Evolutionary conservation across 2,888 invertebrate genomes (phyloP).

Genomic region (Chrysina gloriosa): DNA sequence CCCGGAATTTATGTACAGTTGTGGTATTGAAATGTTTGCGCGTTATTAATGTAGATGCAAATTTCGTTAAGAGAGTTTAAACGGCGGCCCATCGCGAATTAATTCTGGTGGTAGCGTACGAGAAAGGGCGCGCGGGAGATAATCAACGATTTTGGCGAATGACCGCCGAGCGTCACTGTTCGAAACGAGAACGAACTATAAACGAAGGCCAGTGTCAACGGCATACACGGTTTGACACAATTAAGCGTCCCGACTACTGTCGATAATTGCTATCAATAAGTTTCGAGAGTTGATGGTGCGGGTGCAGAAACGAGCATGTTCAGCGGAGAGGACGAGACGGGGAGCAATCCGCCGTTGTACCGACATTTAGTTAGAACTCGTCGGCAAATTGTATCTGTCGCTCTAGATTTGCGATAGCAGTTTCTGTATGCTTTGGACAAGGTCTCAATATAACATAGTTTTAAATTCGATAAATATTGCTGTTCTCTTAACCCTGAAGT

Average conservation of each 20-base stretch:
- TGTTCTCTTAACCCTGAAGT: too few relatives aligned
- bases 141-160: slow-evolving; percentile 14
- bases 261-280: slow-evolving; percentile 36
- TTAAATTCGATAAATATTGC: too few relatives aligned
- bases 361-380: slow-evolving; percentile 14
- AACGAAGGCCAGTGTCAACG: slow-evolving; percentile 25
- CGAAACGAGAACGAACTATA: background rate
- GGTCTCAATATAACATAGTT: too few relatives aligned
- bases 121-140: background rate
- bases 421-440: background rate
- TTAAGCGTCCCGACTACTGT: slow-evolving; percentile 32
- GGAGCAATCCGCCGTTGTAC: background rate
- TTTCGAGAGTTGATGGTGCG: slow-evolving; percentile 8
- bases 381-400: slow-evolving; percentile 1
- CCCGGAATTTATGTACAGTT: slow-evolving; percentile 34
- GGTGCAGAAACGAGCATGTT: background rate
- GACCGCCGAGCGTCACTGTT: background rate
- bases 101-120: slow-evolving; percentile 24
- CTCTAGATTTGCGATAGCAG: background rate
- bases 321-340: background rate
- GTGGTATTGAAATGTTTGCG: slow-evolving; percentile 41
- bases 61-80: slow-evolving; percentile 42
- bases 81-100: slow-evolving; percentile 33
- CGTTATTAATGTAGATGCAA: slow-evolving; percentile 42
- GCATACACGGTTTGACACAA: slow-evolving; percentile 36